A percentile compares a stretch with the other conserved stretches of the same genome.
phyloP scores from a whole-genome alignment of 2,113 vertebrate genomes.

The Gallinago media region DNA sequence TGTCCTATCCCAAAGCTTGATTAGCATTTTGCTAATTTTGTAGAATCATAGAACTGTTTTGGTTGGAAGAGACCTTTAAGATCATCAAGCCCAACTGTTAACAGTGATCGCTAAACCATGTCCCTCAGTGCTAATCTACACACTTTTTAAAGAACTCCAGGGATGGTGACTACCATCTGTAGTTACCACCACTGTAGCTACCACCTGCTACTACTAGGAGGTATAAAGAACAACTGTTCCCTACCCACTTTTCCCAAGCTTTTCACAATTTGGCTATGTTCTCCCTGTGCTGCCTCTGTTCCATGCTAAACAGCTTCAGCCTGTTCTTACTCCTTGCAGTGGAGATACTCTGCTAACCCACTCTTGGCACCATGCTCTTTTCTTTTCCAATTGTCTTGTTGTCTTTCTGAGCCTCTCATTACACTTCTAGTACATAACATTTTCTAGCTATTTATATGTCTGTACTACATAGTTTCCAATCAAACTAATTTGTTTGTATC shows the following conservation, averaged over 20 bases:
- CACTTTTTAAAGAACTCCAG: background rate
- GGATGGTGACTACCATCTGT: background rate
- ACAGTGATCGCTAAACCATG: background rate
- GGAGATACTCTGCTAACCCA: background rate
- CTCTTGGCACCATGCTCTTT: background rate
- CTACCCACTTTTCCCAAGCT: background rate
- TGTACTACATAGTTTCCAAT: background rate
- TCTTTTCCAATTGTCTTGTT: background rate
- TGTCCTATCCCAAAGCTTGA: background rate
- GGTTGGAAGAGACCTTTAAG: background rate
- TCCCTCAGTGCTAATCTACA: background rate
- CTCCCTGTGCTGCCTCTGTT: too few relatives aligned
- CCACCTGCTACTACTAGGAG: background rate
- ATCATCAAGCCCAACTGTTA: background rate
- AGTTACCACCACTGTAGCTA: background rate
- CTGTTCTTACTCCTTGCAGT: background rate
- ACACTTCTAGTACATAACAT: rapidly evolving
- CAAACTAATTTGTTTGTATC: background rate
- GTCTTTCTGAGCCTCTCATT: background rate
- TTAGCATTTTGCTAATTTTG: background rate
- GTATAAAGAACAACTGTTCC: background rate
- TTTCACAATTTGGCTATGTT: background rate
- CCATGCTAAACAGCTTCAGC: background rate
- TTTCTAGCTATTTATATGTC: background rate
- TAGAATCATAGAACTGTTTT: background rate